Evolutionary conservation across 2,797 vertebrate species (phyloP).

Genomic region (Mormyrops attenuatus): DNA sequence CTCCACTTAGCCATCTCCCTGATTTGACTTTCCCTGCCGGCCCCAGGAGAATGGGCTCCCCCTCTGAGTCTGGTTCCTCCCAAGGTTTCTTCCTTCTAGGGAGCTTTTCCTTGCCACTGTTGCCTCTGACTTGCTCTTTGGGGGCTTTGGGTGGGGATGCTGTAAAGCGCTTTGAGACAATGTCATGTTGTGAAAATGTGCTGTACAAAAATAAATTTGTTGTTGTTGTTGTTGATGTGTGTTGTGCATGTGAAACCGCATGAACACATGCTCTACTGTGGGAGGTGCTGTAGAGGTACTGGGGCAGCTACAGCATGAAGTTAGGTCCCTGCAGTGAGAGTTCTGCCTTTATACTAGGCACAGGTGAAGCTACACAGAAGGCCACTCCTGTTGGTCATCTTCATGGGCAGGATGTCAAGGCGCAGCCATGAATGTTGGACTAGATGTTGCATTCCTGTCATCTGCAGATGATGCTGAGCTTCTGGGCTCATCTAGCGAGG

Average conservation of each 20-base stretch:
- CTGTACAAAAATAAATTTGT: too few relatives aligned
- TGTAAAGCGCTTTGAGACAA: too few relatives aligned
- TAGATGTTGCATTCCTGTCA: neutral
- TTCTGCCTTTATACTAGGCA: neutral
- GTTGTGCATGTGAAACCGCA: neutral
- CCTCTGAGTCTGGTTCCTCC: too few relatives aligned
- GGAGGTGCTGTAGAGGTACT: neutral
- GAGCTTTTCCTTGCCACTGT: too few relatives aligned
- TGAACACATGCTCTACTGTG: neutral
- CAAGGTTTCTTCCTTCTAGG: too few relatives aligned
- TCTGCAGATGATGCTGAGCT: neutral
- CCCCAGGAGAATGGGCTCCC: too few relatives aligned
- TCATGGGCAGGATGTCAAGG: neutral
- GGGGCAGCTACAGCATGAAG: neutral
- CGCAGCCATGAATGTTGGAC: neutral
- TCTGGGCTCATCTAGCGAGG: neutral
- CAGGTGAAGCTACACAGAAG: neutral
- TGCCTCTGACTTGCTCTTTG: too few relatives aligned
- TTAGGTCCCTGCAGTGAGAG: neutral
- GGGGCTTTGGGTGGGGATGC: too few relatives aligned
- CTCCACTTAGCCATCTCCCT: too few relatives aligned
- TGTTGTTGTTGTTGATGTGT: too few relatives aligned
- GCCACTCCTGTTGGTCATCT: neutral
- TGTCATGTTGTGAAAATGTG: too few relatives aligned
- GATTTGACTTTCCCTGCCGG: conserved; percentile 70